phyloP scores from a whole-genome alignment of 2,113 vertebrate species.

The Sander lucioperca region DNA sequence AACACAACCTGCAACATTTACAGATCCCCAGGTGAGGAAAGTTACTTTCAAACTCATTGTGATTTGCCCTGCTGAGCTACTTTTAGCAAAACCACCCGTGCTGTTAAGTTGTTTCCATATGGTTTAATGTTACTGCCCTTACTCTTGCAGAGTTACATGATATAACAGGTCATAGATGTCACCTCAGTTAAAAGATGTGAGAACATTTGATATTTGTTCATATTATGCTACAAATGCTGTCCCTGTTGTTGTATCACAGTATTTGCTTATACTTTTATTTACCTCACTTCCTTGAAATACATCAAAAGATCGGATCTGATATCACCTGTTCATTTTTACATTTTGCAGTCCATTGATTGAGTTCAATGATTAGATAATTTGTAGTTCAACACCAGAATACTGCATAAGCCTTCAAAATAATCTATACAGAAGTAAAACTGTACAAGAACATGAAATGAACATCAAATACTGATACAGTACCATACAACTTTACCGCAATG shows the following conservation, averaged over 20 bases:
- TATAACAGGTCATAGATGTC: background rate
- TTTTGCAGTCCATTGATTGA: background rate
- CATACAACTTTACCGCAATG: background rate
- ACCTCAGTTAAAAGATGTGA: background rate
- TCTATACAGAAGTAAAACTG: background rate
- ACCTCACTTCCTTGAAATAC: background rate
- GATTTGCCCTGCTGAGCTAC: constrained; percentile 50
- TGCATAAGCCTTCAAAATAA: background rate
- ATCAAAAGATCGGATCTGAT: background rate
- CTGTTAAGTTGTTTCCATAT: constrained; percentile 70
- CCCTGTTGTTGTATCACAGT: constrained; percentile 1
- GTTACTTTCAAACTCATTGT: constrained; percentile 47
- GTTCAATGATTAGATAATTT: background rate
- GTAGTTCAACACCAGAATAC: background rate
- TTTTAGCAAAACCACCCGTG: constrained; percentile 48
- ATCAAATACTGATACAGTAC: background rate
- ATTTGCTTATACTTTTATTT: background rate
- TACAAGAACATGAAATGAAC: background rate
- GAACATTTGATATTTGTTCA: background rate
- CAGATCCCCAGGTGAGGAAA: constrained; percentile 55
- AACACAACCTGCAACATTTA: constrained; percentile 50
- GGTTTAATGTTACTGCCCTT: constrained; percentile 41
- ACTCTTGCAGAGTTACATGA: constrained; percentile 11
- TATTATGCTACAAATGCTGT: constrained; percentile 10
- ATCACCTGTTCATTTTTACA: background rate